Base-by-base conservation (phyloP, 2,888 invertebrate genomes). In the Biston stratarius region DNA sequence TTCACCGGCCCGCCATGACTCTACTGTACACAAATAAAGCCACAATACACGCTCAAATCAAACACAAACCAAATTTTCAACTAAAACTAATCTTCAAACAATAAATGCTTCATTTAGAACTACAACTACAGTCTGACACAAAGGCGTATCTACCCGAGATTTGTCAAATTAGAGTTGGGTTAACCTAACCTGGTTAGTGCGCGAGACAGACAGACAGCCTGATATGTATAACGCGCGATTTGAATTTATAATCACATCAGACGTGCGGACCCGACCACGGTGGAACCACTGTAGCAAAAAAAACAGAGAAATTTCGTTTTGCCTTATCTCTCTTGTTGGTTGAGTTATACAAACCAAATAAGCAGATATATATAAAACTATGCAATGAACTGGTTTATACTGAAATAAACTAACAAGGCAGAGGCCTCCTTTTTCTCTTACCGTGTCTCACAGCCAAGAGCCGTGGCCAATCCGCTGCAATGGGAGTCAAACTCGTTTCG, bases 221-320 rank as follows among this genome's bases (percentile, higher is more conserved):
- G 77, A 80, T 79, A 77, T 79, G 81, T 83, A 81, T 82, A 80
- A 81, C 80, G 77, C 74, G 79, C 78, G 74, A 84, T 85, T 85
- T 83, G 85, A 85, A 84, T 83, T 81, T 80, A 82, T 81, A 84
- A 83, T 75, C 67, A 61, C 10, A 48, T 59, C 0, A 38, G 38
- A 38, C 38, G 38, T 38, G 38, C 38, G 38, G 38, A 38, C 9
- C 38, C 38, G 9, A 38, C 38, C 38, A 6, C 6, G 3, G 38
- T 6, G 38, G 6, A 8, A 8, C 9, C 8, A 38, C 38, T 6
- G 6, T 38, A 38, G 9, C 38, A 38, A 6, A 8, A 38, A 9
- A 38, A 5, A n/a, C n/a, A 36, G 36, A 38, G 38, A 38, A 2
- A 38, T 38, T 8, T 38, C 3, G 8, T 38, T 8, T 8, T 6